Evolutionary conservation across 2,113 vertebrate genomes (phyloP).

Genomic region (Martes martes): DNA sequence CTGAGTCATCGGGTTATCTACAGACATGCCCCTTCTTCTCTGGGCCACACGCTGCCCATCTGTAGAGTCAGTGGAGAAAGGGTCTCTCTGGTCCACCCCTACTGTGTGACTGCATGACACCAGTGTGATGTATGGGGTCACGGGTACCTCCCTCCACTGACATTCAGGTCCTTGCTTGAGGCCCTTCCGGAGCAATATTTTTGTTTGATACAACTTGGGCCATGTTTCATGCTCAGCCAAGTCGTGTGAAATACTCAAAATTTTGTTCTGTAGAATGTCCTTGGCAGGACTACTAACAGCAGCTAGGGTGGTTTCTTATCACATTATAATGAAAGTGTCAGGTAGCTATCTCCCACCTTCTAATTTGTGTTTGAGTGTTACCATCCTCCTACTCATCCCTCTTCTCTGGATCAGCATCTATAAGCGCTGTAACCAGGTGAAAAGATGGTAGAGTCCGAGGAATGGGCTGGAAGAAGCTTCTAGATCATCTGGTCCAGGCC

Average conservation of each 20-base stretch:
- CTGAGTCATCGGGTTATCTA: background rate
- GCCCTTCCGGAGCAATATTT: background rate
- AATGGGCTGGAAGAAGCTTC: background rate
- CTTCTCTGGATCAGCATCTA: background rate
- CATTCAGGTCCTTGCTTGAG: background rate
- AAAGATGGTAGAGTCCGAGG: background rate
- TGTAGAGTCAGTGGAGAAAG: background rate
- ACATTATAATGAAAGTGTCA: too few relatives aligned
- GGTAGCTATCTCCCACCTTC: background rate
- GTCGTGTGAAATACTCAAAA: background rate
- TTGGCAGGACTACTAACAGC: background rate
- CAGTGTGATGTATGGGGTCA: accelerated
- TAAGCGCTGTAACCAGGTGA: background rate
- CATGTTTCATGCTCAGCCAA: background rate
- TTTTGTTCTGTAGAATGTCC: background rate
- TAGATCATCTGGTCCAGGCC: background rate
- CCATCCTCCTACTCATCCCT: background rate
- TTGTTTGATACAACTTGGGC: background rate
- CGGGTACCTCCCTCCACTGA: background rate
- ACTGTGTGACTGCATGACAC: background rate
- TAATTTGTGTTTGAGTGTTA: background rate
- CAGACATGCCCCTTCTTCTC: accelerated
- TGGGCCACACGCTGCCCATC: background rate
- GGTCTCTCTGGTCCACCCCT: background rate
- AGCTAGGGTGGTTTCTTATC: accelerated